Evolutionary conservation across 2,797 vertebrate species (phyloP).

Genomic region (Arnoldichthys spilopterus): DNA sequence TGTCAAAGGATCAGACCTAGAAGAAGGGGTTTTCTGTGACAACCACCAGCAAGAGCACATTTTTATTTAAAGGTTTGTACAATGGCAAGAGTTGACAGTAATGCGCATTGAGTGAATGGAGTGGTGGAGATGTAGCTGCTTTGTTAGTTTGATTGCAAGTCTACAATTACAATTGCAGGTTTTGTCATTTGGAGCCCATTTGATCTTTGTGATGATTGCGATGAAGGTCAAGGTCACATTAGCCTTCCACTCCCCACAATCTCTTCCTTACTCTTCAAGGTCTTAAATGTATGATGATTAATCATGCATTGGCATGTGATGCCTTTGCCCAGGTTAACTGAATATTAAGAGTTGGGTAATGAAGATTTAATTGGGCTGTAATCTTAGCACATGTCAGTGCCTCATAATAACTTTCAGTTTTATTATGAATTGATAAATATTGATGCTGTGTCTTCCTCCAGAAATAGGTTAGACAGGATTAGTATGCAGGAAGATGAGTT

Average conservation of each 20-base stretch:
- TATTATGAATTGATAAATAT: conserved; percentile 72
- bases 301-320: conserved; percentile 59
- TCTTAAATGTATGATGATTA: conserved; percentile 30
- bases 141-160: neutral
- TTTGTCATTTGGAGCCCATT: neutral
- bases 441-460: conserved; percentile 61
- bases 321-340: conserved; percentile 64
- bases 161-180: neutral
- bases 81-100: neutral
- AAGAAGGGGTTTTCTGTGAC: neutral
- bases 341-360: conserved; percentile 69
- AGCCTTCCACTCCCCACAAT: conserved; percentile 1
- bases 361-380: conserved; percentile 71
- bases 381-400: conserved; percentile 66
- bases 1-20: neutral
- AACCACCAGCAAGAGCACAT: neutral
- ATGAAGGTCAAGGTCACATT: neutral
- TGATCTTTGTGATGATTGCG: neutral
- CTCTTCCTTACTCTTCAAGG: conserved; percentile 16
- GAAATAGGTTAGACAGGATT: conserved; percentile 55
- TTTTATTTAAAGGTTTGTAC: neutral
- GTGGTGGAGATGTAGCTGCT: neutral
- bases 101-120: neutral
- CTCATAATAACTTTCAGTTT: conserved; percentile 64
- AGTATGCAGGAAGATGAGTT: conserved; percentile 41